These are phyloP conservation scores for Typhlichthys eigenmanni DNA, from an alignment of 2,797 vertebrate species.

Conservation along the genomic window DNA sequence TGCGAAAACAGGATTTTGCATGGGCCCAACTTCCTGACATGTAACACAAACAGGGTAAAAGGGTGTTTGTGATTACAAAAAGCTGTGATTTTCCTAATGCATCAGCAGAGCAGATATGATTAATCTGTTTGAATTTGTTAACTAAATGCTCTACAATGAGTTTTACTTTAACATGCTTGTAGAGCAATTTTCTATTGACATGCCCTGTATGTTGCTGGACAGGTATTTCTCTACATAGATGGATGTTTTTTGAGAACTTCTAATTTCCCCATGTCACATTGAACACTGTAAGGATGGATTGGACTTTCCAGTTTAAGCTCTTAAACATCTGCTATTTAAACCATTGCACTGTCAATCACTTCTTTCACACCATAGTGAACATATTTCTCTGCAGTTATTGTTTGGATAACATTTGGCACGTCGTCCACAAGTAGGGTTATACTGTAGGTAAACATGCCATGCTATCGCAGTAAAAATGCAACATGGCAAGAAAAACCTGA, in stretches of 20 bases:
- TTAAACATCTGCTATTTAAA: slow-evolving; percentile 5
- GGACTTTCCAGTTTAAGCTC: slow-evolving; percentile 8
- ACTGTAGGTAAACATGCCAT: slow-evolving; percentile 10
- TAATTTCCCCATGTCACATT: not conserved
- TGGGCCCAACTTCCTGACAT: slow-evolving; percentile 55
- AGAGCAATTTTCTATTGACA: not conserved
- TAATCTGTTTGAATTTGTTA: slow-evolving; percentile 49
- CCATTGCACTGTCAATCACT: slow-evolving; percentile 5
- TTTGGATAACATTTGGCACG: not conserved
- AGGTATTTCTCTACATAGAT: not conserved
- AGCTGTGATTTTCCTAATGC: slow-evolving; percentile 67
- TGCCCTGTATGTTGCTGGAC: not conserved
- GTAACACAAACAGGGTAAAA: slow-evolving; percentile 38
- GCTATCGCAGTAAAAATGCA: not conserved
- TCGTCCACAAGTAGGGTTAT: slow-evolving; percentile 8
- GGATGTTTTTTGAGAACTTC: not conserved
- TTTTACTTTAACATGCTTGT: slow-evolving; percentile 1
- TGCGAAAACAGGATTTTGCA: slow-evolving; percentile 59
- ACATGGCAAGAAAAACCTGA: not conserved
- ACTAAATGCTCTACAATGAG: slow-evolving; percentile 46
- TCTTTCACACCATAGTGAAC: slow-evolving; percentile 10
- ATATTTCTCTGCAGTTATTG: not conserved
- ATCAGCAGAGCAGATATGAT: slow-evolving; percentile 47
- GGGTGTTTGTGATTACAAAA: slow-evolving; percentile 56
- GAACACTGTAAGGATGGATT: not conserved